Evolutionary conservation across 2,888 invertebrate species (phyloP).

Genomic region (Netelia inedita): DNA sequence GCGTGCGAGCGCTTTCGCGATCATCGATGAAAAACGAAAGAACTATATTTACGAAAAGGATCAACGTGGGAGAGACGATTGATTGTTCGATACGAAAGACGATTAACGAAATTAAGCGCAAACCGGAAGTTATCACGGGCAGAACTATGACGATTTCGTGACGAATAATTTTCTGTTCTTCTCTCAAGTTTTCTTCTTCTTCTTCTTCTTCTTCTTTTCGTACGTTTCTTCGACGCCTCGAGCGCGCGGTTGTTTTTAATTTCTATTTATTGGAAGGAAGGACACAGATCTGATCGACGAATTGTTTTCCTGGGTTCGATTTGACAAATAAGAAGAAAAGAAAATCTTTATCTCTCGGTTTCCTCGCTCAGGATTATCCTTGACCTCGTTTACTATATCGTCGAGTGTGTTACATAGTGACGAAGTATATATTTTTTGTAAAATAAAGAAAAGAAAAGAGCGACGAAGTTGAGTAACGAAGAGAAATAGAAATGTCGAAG

Average conservation of each 20-base stretch:
- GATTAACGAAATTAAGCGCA: background rate
- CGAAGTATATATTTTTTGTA: background rate
- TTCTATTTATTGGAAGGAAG: slow-evolving; percentile 7
- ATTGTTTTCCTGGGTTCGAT: background rate
- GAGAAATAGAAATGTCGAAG: slow-evolving; percentile 89
- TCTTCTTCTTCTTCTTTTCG: slow-evolving; percentile 9
- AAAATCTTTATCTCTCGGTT: background rate
- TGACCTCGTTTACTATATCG: background rate
- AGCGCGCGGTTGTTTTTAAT: no score
- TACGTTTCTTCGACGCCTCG: background rate
- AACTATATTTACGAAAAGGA: background rate
- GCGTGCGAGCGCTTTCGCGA: background rate
- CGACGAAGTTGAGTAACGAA: no score
- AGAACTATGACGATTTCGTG: slow-evolving; percentile 74
- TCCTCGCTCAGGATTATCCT: background rate
- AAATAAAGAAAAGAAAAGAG: background rate
- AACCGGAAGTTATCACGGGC: no score
- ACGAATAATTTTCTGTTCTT: slow-evolving; percentile 69
- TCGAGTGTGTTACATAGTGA: slow-evolving; percentile 9
- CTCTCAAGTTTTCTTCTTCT: background rate
- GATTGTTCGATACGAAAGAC: background rate
- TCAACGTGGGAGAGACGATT: background rate
- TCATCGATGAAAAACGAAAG: slow-evolving; percentile 48
- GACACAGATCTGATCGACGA: slow-evolving; percentile 12
- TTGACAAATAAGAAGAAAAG: background rate